A percentile compares a stretch with the other conserved stretches of the same genome.
Evolutionary conservation across 1,140 invertebrate genomes (phyloP).

Genomic region (Hyles euphorbiae): DNA sequence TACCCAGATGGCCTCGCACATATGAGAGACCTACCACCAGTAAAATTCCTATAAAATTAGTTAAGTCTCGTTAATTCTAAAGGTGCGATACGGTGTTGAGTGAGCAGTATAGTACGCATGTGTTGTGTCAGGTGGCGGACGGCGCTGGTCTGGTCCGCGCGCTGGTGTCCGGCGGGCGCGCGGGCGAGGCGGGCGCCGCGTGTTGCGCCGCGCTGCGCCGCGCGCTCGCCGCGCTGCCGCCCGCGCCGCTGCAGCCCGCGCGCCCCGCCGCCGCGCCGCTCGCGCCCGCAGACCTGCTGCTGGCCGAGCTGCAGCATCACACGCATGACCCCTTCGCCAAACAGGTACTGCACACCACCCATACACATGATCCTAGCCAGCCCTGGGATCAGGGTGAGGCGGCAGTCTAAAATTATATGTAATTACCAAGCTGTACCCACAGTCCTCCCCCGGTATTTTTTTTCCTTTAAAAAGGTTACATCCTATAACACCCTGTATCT

Average conservation of each 20-base stretch:
- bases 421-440: too few species aligned
- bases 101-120: not conserved
- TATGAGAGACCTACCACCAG: too few species aligned
- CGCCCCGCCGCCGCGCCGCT: slow-evolving; percentile 41
- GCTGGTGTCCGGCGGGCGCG: slow-evolving; percentile 48
- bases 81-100: too few species aligned
- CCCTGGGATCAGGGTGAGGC: too few species aligned
- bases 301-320: slow-evolving; percentile 45
- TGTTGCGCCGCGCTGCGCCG: slow-evolving; percentile 38
- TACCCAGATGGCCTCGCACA: too few species aligned
- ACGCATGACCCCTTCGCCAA: slow-evolving; percentile 21
- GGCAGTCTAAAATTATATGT: too few species aligned
- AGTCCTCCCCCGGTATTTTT: too few species aligned
- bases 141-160: slow-evolving; percentile 47
- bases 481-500: too few species aligned
- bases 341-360: slow-evolving; percentile 24
- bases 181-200: slow-evolving; percentile 47
- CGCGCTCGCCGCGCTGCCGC: slow-evolving; percentile 21
- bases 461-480: too few species aligned
- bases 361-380: not conserved
- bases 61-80: too few species aligned
- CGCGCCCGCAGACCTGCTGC: slow-evolving; percentile 50
- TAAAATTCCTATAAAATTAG: too few species aligned
- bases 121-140: slow-evolving; percentile 38
- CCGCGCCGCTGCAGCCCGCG: slow-evolving; percentile 16